phyloP scores from a whole-genome alignment of 1,140 invertebrate genomes.

The Drosophila bifasciata region DNA sequence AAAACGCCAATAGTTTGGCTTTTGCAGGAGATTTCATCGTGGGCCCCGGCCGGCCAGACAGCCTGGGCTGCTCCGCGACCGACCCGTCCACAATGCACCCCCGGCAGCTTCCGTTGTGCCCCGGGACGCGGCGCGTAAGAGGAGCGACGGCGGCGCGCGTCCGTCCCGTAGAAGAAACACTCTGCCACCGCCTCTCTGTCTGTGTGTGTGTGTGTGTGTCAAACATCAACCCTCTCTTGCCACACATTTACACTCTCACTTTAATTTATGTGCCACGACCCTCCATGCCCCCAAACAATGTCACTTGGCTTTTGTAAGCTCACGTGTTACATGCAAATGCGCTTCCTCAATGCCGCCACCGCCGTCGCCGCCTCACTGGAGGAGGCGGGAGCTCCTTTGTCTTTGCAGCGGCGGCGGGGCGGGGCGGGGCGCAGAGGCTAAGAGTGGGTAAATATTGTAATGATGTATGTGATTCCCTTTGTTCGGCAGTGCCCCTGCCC shows the following conservation, averaged over 20 bases:
- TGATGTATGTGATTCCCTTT: slow-evolving; percentile 79
- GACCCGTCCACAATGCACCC: too few species aligned
- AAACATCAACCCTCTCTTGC: slow-evolving; percentile 64
- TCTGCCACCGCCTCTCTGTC: too few species aligned
- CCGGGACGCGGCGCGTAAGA: too few species aligned
- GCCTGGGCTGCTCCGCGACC: too few species aligned
- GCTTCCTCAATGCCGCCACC: slow-evolving; percentile 57
- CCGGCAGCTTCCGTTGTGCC: too few species aligned
- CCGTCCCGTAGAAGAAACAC: too few species aligned
- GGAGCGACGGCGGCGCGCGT: too few species aligned
- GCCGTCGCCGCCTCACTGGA: slow-evolving; percentile 13
- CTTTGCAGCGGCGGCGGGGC: slow-evolving; percentile 3
- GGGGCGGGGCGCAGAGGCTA: slow-evolving; percentile 31
- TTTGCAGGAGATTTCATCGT: too few species aligned
- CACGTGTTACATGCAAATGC: slow-evolving; percentile 80
- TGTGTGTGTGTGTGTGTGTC: slow-evolving; percentile 38
- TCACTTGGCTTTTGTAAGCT: slow-evolving; percentile 77
- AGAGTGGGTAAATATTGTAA: slow-evolving; percentile 78
- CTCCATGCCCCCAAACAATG: slow-evolving; percentile 67
- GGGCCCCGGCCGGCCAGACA: too few species aligned
- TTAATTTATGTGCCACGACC: slow-evolving; percentile 77
- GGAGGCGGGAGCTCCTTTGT: slow-evolving; percentile 30
- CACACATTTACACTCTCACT: slow-evolving; percentile 77
- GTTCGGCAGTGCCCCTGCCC: slow-evolving; percentile 24
- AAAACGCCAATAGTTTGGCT: too few species aligned